phyloP scores from a whole-genome alignment of 2,797 vertebrate species.

The Fundulus diaphanus region DNA sequence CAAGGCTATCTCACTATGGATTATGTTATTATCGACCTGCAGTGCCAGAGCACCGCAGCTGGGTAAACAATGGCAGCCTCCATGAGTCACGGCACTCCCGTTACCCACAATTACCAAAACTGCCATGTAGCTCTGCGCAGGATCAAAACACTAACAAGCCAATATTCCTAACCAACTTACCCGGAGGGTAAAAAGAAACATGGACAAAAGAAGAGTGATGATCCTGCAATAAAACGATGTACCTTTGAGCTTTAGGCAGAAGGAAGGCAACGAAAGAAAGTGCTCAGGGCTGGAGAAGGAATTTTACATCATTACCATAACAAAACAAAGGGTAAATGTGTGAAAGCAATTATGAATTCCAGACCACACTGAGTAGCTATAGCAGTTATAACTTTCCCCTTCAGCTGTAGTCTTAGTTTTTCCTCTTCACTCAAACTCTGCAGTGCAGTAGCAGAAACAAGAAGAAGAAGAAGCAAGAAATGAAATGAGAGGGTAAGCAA shows the following conservation, averaged over 20 bases:
- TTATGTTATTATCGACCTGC: conserved; percentile 81
- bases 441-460: conserved; percentile 30
- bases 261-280: conserved; percentile 23
- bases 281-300: conserved; percentile 42
- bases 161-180: conserved; percentile 39
- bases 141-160: conserved; percentile 61
- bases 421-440: conserved; percentile 39
- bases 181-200: conserved; percentile 36
- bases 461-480: conserved; percentile 35
- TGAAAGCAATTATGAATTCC: conserved; percentile 62
- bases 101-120: conserved; percentile 69
- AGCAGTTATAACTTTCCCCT: conserved; percentile 48
- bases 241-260: conserved; percentile 47
- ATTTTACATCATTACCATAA: conserved; percentile 62
- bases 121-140: conserved; percentile 51
- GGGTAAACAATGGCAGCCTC: conserved; percentile 74
- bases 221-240: conserved; percentile 52
- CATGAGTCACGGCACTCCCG: conserved; percentile 62
- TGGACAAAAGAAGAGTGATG: conserved; percentile 28
- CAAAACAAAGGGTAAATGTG: conserved; percentile 57
- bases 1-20: conserved; percentile 77
- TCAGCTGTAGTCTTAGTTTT: conserved; percentile 42
- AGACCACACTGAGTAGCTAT: conserved; percentile 46
- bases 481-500: conserved; percentile 20
- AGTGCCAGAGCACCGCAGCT: conserved; percentile 72